phyloP scores from a whole-genome alignment of 2,113 vertebrate species.

The Salvelinus namaycush region DNA sequence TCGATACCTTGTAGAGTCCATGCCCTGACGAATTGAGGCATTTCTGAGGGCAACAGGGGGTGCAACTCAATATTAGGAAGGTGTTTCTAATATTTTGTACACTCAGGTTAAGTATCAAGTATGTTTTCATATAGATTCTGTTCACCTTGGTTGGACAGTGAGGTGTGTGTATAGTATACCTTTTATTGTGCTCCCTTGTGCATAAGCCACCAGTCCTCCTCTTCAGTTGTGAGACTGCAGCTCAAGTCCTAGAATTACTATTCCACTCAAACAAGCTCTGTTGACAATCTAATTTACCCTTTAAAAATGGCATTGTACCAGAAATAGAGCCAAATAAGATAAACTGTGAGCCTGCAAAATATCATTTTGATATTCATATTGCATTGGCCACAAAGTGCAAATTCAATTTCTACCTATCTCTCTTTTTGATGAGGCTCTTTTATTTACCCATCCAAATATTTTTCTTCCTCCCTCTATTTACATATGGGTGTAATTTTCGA shows the following conservation, averaged over 20 bases:
- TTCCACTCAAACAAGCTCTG: constrained; percentile 29
- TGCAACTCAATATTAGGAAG: no score
- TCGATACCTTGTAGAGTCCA: no score
- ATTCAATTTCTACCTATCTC: constrained; percentile 59
- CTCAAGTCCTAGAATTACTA: constrained; percentile 22
- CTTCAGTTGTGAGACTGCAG: no score
- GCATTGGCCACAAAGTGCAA: constrained; percentile 57
- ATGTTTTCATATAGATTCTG: no score
- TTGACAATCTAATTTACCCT: constrained; percentile 51
- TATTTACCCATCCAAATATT: constrained; percentile 66
- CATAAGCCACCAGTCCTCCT: no score
- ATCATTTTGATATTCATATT: constrained; percentile 61
- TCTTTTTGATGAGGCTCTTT: constrained; percentile 51
- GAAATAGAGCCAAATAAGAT: constrained; percentile 42
- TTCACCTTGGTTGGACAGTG: no score
- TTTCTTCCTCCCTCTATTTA: constrained; percentile 57
- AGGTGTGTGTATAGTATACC: background rate
- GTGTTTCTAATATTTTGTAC: no score
- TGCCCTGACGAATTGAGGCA: no score
- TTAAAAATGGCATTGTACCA: constrained; percentile 51
- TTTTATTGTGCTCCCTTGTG: background rate
- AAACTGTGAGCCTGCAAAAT: constrained; percentile 20
- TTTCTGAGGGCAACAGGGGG: no score
- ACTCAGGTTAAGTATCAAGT: no score
- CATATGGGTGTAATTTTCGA: constrained; percentile 59